Percentiles rank a stretch among this genome's conserved stretches.
Evolutionary conservation across 2,113 vertebrate species (phyloP).

Genomic region (Rhabdomys dilectus): DNA sequence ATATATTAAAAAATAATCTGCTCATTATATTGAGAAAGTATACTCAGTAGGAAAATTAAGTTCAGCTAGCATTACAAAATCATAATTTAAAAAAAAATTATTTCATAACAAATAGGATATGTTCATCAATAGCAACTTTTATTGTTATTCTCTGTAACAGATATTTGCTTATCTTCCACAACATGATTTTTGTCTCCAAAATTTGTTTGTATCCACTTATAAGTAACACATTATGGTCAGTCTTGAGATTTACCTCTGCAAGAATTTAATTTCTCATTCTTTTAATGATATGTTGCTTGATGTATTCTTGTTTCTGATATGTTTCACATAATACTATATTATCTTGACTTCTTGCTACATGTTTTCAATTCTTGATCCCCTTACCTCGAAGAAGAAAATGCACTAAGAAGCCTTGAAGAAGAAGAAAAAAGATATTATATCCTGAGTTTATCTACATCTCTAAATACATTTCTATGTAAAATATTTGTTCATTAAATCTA

Average conservation of each 20-base stretch:
- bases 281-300: background rate
- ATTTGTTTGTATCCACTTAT: background rate
- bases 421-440: background rate
- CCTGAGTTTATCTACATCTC: background rate
- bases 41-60: background rate
- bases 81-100: background rate
- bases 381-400: background rate
- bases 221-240: background rate
- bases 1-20: background rate
- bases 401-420: background rate
- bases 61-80: background rate
- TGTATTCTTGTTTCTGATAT: background rate
- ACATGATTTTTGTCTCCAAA: background rate
- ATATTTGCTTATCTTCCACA: background rate
- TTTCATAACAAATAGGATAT: background rate
- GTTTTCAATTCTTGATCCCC: background rate
- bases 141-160: background rate
- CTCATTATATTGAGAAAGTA: background rate
- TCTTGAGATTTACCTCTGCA: background rate
- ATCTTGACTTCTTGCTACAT: background rate
- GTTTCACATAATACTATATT: background rate
- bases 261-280: background rate
- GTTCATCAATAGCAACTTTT: background rate
- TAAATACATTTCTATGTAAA: background rate
- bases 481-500: background rate